Conservation (phyloP, 2,113 vertebrate genomes). For the Aldabrachelys gigantea region DNA sequence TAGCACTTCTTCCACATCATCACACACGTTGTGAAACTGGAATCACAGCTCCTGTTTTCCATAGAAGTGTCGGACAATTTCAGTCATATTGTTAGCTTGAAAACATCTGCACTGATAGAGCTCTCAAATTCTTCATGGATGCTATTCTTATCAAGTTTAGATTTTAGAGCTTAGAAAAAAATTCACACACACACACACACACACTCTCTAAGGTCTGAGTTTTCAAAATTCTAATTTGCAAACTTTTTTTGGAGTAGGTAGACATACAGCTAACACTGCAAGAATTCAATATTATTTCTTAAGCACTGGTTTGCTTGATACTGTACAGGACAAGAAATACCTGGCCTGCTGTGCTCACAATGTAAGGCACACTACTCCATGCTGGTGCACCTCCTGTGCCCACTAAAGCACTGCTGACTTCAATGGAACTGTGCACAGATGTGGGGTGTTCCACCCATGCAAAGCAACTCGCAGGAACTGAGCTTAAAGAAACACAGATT, state of each 20-base stretch:
- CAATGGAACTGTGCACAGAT: background rate
- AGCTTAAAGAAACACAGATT: background rate
- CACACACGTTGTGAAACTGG: slow-evolving; percentile 56
- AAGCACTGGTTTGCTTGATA: background rate
- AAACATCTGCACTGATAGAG: background rate
- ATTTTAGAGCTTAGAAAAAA: background rate
- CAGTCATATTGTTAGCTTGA: background rate
- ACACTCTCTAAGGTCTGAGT: background rate
- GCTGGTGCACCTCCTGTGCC: background rate
- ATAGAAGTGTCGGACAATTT: slow-evolving; percentile 16
- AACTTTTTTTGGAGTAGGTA: background rate
- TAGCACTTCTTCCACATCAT: slow-evolving; percentile 48
- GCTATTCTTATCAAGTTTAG: background rate
- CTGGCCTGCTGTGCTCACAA: background rate
- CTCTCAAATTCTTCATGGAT: background rate
- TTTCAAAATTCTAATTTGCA: slow-evolving; percentile 10
- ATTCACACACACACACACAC: background rate
- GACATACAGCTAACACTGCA: slow-evolving; percentile 13
- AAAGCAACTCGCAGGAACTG: slow-evolving; percentile 17
- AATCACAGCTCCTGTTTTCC: slow-evolving; percentile 40
- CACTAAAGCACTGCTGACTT: background rate
- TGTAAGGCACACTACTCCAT: background rate
- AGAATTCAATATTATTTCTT: background rate
- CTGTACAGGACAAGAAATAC: background rate
- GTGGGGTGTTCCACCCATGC: fast-evolving